phyloP scores from a whole-genome alignment of 2,888 invertebrate genomes.

The Thymelicus acteon region DNA sequence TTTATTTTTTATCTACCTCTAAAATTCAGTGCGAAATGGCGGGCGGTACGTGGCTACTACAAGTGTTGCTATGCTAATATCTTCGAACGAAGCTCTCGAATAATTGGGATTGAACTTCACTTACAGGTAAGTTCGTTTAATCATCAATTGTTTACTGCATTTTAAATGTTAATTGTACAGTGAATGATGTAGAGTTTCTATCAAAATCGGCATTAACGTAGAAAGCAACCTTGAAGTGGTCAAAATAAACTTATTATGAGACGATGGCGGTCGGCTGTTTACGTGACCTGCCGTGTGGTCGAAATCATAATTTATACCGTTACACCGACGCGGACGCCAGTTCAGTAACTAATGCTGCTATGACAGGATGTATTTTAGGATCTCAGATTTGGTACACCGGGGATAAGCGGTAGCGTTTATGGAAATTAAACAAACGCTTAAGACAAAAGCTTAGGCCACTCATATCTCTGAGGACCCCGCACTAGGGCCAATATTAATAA shows the following conservation, averaged over 20 bases:
- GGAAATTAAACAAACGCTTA: not conserved
- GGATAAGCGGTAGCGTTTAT: conserved; percentile 24
- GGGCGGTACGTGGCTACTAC: too few species aligned
- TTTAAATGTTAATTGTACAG: too few species aligned
- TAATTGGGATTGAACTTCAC: too few species aligned
- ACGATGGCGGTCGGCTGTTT: conserved; percentile 12
- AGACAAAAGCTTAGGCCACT: too few species aligned
- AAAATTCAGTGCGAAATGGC: too few species aligned
- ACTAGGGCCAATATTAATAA: too few species aligned
- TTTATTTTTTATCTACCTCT: too few species aligned
- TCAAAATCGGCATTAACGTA: not conserved
- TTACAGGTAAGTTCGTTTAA: too few species aligned
- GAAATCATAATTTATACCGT: conserved; percentile 39
- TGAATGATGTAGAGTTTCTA: not conserved
- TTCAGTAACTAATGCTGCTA: conserved; percentile 27
- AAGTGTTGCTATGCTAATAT: too few species aligned
- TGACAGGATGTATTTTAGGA: conserved; percentile 43
- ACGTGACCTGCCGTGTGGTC: conserved; percentile 17
- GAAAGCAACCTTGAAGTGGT: conserved; percentile 18
- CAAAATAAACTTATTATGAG: conserved; percentile 23
- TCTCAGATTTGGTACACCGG: conserved; percentile 6
- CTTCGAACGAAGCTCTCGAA: too few species aligned
- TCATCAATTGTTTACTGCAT: too few species aligned
- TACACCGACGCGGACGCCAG: conserved; percentile 20
- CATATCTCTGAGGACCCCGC: too few species aligned